Base-by-base conservation (phyloP, 92 coral and sea anemone species). In the Siderastrea siderea region DNA sequence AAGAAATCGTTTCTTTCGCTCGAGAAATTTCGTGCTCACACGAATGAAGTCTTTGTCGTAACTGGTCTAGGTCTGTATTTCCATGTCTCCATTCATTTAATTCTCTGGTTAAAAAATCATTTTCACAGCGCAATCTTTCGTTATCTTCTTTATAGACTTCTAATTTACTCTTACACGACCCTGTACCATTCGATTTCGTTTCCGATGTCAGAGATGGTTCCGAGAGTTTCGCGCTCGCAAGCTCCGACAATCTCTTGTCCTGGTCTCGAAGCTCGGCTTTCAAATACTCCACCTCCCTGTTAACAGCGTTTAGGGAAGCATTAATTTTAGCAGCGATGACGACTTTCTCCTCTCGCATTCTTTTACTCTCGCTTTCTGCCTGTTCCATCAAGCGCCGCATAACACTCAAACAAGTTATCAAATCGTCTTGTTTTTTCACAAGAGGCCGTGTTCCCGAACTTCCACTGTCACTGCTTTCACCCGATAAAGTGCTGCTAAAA, bases 311-410 rank as follows among this genome's bases (percentile, higher is more conserved):
- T 61, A 97, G 90, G 47, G 99, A 96, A 81, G 87, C 92, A 80
- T 93, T 96, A 46, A 97, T 97, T 87, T 91, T 95, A 43, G 98
- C 92, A 57, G 98, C 98, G 61, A 97, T 95, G 65, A 94, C 90
- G 79, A 90, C 91, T 77, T 97, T 97, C 66, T 97, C 99, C 66
- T 97, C 98, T 69, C 96, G 91, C 82, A 97, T 92, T 64, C 96
- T 98, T 74, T 89, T 94, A 78, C 98, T 97, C 63, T 97, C 99
- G 81, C 91, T 88, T 74, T 97, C 99, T 26, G 99, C 95, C 50
- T 95, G 97, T 86, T 97, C 99, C 99, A 97, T 95, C 61, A 97
- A 95, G 58, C 99, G 84, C 59, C 99, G 86, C 99, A 97, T 97
- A 55, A 97, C 99, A 48, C 98, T 82, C 78, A 97, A 91, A 74